phyloP scores from a whole-genome alignment of 1,140 invertebrate genomes.

The Orchestia grillus region DNA sequence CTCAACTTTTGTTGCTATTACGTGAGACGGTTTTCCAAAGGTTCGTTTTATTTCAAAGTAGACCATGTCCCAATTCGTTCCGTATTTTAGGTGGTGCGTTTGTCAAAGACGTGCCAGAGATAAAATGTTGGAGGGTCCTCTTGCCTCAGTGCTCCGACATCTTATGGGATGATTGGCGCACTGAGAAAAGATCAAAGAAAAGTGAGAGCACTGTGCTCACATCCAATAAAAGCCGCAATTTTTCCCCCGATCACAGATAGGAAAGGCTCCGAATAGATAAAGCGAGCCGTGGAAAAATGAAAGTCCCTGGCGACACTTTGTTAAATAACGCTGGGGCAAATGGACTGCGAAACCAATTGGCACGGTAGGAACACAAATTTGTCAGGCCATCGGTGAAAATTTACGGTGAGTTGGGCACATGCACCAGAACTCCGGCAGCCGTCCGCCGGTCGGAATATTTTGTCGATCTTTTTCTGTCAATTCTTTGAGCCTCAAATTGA shows the following conservation, averaged over 20 bases:
- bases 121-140: neutral
- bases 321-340: conserved; percentile 37
- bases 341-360: conserved; percentile 31
- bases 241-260: conserved; percentile 1
- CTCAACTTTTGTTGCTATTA: too few species aligned
- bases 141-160: neutral
- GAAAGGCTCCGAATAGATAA: neutral
- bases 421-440: neutral
- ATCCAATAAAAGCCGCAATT: conserved; percentile 26
- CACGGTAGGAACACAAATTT: conserved; percentile 4
- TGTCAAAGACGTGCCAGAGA: neutral
- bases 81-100: neutral
- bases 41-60: too few species aligned
- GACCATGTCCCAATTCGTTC: too few species aligned
- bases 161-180: conserved; percentile 4
- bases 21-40: too few species aligned
- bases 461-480: neutral
- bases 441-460: neutral
- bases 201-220: neutral
- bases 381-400: conserved; percentile 11
- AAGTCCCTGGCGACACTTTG: neutral
- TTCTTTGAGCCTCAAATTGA: neutral
- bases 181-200: neutral
- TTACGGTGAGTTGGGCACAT: conserved; percentile 13
- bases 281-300: neutral